phyloP scores from a whole-genome alignment of 1,140 invertebrate species.

The Steinernema feltiae region DNA sequence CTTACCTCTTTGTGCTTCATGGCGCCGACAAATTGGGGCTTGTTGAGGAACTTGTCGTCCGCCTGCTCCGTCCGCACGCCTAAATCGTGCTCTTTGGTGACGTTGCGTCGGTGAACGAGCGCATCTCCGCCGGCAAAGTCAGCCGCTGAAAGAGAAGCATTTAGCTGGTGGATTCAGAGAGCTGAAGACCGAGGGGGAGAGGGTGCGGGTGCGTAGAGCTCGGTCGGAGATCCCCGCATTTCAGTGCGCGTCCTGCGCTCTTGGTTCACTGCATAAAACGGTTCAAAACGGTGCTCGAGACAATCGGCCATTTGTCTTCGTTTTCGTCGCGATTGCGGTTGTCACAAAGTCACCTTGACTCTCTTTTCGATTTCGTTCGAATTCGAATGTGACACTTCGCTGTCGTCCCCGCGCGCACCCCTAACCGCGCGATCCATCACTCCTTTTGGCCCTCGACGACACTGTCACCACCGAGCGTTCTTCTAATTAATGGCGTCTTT shows the following conservation, averaged over 20 bases:
- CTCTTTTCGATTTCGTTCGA: neutral
- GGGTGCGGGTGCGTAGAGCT: too few relatives aligned
- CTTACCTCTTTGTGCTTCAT: conserved; percentile 12
- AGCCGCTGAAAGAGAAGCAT: neutral
- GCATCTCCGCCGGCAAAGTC: conserved; percentile 4
- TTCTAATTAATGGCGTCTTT: neutral
- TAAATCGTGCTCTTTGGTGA: neutral
- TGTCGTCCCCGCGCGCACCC: neutral
- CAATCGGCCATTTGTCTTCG: conserved; percentile 8
- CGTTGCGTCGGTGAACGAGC: neutral
- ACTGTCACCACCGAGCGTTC: neutral
- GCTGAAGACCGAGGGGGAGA: too few relatives aligned
- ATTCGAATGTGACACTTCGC: neutral
- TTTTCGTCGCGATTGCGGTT: neutral
- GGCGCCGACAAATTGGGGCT: conserved; percentile 7
- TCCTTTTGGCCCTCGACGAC: neutral
- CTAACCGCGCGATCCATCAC: neutral
- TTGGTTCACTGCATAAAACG: neutral
- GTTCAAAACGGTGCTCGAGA: neutral
- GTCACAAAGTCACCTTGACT: neutral
- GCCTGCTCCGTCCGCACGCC: conserved; percentile 2
- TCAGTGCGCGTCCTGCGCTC: neutral
- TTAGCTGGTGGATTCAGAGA: too few relatives aligned
- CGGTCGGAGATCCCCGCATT: too few relatives aligned
- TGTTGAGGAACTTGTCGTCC: conserved; percentile 13